Base-by-base conservation (phyloP, 2,888 invertebrate species). In the Cacoxenus indagator region DNA sequence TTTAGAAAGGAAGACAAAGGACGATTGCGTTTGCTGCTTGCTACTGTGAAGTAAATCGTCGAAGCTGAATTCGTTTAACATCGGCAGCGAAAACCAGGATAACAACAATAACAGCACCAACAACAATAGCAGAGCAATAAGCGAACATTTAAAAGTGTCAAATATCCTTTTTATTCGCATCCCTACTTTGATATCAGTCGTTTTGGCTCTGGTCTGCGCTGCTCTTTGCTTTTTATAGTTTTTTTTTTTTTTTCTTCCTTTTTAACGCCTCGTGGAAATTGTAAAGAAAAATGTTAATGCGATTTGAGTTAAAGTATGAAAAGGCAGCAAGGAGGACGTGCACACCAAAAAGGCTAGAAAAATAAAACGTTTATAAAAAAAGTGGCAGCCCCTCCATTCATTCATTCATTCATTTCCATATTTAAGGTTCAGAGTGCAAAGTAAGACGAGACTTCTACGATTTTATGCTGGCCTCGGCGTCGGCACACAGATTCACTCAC, bases 71-170 rank as follows among this genome's bases (percentile, higher is more conserved):
- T 45, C 61, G 43, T 45, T 62, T 62, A 62, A 43, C 61, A 17
- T n/a, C n/a, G 43, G 61, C 61, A 61, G 11, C 37, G 6, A 61
- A 19, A 43, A 22, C n/a, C 24, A 45, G 22, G n/a, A 62, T 24
- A 62, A 45, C 45, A 62, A 45, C 45, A 62, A 45, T 14, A 43
- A 62, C 37, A 61, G 14, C 22, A 61, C 31, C 31, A 59, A 31
- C 8, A 59, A 67, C 64, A 71, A 61, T 54, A 43, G 45, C 11
- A 45, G 57, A 77, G 78, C 80, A 81, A 81, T 81, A 80, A 81
- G 82, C 82, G 83, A 78, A 80, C 81, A 81, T 81, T 81, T 83
- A 83, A 81, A 81, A 81, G 81, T 81, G 81, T 81, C 83, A 81
- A 81, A 81, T 81, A 81, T 81, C 81, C 83, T 83, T 81, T 83